Evolutionary conservation across 1,140 invertebrate genomes (phyloP), one percentile per base, ranked within the genome.

Genomic region (Ips typographus): DNA sequence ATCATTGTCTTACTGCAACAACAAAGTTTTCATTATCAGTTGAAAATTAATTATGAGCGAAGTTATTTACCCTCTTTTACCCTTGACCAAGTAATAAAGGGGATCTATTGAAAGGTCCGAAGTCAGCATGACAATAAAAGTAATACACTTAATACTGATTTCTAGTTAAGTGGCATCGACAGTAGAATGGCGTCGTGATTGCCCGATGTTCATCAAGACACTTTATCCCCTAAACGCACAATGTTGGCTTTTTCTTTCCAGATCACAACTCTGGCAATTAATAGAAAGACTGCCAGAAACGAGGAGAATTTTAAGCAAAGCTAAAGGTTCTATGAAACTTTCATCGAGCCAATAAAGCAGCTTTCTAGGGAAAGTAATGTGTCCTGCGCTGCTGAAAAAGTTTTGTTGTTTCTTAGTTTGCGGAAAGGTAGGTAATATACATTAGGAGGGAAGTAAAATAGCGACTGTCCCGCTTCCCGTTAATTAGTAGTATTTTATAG

Each of bases 401-500:
- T 22, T 22, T 22, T 22, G 22, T 22, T 22, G 22, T 22, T 22
- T 22, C 22, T 22, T 22, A 22, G 22, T 22, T 22, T 22, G 22
- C 22, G 22, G 22, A 22, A 22, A 22, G 22, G 22, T 22, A 22
- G 22, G 22, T 22, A 22, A 22, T 22, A 49, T 49, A 49, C 22
- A 71, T 67, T 62, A 71, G 70, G 67, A 61, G 38, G 62, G 52
- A 55, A 53, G 65, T 68, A 42, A 68, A 68, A 68, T 68, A 73
- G 72, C 61, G 65, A 62, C 71, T 76, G 74, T 75, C 75, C 68
- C 68, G 66, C 43, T 67, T 67, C 51, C 69, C 69, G 73, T 76
- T 76, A 76, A 76, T 76, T 76, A 76, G 75, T 71, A 74, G 72
- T 76, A 75, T 75, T 75, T 76, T 75, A 76, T 73, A 69, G 66